Evolutionary conservation across 2,888 invertebrate species (phyloP).

Genomic region (Chymomyza amoena): DNA sequence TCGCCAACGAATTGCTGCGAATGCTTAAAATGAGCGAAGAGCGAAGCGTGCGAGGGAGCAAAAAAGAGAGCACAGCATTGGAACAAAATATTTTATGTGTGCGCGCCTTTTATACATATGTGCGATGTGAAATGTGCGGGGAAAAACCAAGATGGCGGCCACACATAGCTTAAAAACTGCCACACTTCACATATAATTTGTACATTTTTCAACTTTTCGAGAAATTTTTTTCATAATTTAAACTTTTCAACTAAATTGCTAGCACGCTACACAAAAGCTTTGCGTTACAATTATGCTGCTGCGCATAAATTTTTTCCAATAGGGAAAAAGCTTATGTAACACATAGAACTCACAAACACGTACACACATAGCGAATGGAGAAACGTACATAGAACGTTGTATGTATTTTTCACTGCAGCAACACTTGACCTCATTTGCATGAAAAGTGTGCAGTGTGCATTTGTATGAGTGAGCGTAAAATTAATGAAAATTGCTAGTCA

Average conservation of each 20-base stretch:
- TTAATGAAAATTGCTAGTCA: slow-evolving; percentile 54
- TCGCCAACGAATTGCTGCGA: slow-evolving; percentile 53
- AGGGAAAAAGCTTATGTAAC: slow-evolving; percentile 66
- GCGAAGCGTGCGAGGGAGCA: slow-evolving; percentile 44
- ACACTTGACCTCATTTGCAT: slow-evolving; percentile 74
- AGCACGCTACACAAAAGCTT: slow-evolving; percentile 20
- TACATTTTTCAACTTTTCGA: slow-evolving; percentile 23
- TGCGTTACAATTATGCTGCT: slow-evolving; percentile 39
- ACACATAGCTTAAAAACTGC: slow-evolving; percentile 50
- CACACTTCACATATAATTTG: slow-evolving; percentile 47
- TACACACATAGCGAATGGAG: slow-evolving; percentile 29
- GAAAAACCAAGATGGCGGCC: slow-evolving; percentile 66
- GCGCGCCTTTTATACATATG: slow-evolving; percentile 5
- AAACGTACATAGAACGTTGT: slow-evolving; percentile 26
- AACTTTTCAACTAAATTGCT: not conserved
- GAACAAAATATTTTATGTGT: slow-evolving; percentile 50
- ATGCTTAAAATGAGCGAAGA: slow-evolving; percentile 45
- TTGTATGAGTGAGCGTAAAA: slow-evolving; percentile 35
- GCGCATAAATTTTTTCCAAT: slow-evolving; percentile 33
- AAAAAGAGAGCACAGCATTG: slow-evolving; percentile 52
- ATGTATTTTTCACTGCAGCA: slow-evolving; percentile 56
- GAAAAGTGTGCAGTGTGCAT: slow-evolving; percentile 24
- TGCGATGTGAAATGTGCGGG: slow-evolving; percentile 43
- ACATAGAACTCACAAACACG: slow-evolving; percentile 18
- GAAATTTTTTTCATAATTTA: slow-evolving; percentile 6